Evolutionary conservation across 2,888 invertebrate genomes (phyloP), one percentile per base, ranked within the genome.

Genomic region (Eustalomyia histrio): DNA sequence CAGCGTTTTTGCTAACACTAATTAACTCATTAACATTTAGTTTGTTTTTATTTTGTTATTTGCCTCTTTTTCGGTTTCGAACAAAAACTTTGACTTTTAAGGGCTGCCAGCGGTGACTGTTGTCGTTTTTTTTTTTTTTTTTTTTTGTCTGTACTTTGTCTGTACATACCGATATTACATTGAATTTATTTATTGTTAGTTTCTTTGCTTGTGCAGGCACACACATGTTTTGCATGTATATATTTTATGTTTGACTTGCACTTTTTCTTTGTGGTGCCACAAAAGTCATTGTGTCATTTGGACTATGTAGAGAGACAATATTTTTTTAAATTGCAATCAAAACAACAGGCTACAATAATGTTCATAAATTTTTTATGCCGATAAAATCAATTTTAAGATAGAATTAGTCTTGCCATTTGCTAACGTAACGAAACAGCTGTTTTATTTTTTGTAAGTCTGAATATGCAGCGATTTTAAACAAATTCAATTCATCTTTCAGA

Each of bases 1-100:
- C 88, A 85, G 78, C 85, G 88, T 84, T 85, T 86, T 83, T 85
- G 85, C 85, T 84, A 84, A 83, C 84, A 86, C 88, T 90, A 90
- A 89, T 89, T 89, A 89, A 90, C 89, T 89, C 89, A 89, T 89
- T 89, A 89, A 87, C 87, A 87, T 89, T 88, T 86, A 61, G 65
- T 58, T 71, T 73, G 68, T 71, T 47, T 52, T 55, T 21, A 17
- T 17, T 64, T 57, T 71, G 16, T 50, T 18, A 43, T 64, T 68
- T 47, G 2, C 43, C n/a, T 47, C n/a, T 58, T 52, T 64, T 58
- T 35, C 9, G 33, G 43, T 50, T 73, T 75, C 69, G 58, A n/a
- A 29, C 43, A 64, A 50, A 52, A 69, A 50, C 63, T 58, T 71
- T 76, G 69, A 76, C 63, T 76, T 58, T 58, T 65, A 76, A 53